Evolutionary conservation across 2,888 invertebrate species (phyloP).

Genomic region (Crossocerus cetratus): DNA sequence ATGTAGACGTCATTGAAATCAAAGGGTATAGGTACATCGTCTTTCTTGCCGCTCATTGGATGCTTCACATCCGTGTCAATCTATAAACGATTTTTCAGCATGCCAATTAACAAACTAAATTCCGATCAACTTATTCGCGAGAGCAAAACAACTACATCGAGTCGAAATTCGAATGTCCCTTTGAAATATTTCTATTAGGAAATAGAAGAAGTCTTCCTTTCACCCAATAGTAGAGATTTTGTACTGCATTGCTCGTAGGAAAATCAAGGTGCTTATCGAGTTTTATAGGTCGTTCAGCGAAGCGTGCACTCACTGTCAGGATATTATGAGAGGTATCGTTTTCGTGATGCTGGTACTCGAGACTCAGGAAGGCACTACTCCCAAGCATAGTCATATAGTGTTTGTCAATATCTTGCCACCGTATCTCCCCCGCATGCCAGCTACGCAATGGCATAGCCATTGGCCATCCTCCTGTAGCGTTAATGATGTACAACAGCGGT

Average conservation of each 20-base stretch:
- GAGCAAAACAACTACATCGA: too few species aligned
- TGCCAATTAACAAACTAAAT: too few species aligned
- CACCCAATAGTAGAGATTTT: too few species aligned
- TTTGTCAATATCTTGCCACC: slow-evolving; percentile 51
- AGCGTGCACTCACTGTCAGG: slow-evolving; percentile 17
- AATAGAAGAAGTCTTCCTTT: too few species aligned
- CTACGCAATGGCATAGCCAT: slow-evolving; percentile 39
- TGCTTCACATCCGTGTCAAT: not conserved
- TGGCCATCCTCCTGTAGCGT: slow-evolving; percentile 52
- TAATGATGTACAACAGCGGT: slow-evolving; percentile 44
- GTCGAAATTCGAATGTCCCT: too few species aligned
- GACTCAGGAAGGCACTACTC: slow-evolving; percentile 39
- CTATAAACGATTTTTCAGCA: not conserved
- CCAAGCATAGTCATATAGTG: slow-evolving; percentile 38
- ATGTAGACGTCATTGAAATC: slow-evolving; percentile 3
- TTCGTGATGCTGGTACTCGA: slow-evolving; percentile 24
- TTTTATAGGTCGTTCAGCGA: too few species aligned
- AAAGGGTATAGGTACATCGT: not conserved
- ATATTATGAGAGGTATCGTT: slow-evolving; percentile 22
- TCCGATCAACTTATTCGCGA: too few species aligned
- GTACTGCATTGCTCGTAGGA: too few species aligned
- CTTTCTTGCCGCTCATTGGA: not conserved
- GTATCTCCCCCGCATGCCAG: slow-evolving; percentile 33
- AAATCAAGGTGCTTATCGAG: too few species aligned
- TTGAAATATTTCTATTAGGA: too few species aligned